A percentile compares a stretch with the other conserved stretches of the same genome.
Evolutionary conservation across 1,140 invertebrate genomes (phyloP).

Genomic region (Drosophila pectinifera): DNA sequence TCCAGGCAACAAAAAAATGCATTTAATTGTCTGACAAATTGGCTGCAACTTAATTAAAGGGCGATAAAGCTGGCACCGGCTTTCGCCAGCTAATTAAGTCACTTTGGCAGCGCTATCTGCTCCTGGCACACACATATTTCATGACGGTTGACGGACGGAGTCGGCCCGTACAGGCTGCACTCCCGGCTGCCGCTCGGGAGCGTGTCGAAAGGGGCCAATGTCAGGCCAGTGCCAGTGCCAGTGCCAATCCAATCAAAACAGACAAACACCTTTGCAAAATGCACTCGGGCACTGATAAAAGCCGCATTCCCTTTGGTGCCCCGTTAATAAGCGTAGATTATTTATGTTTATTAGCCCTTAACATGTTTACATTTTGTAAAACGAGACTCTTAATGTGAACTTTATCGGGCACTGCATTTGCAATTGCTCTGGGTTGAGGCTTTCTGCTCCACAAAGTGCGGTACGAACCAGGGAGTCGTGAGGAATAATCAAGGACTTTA

Average conservation of each 20-base stretch:
- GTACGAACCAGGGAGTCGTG: slow-evolving; percentile 10
- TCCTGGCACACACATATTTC: slow-evolving; percentile 75
- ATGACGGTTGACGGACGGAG: slow-evolving; percentile 58
- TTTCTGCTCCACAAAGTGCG: neutral
- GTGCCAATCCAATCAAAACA: slow-evolving; percentile 56
- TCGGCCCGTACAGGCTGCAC: slow-evolving; percentile 36
- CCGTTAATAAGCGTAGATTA: slow-evolving; percentile 84
- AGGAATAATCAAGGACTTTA: neutral
- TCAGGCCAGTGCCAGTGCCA: neutral
- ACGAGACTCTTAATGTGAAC: slow-evolving; percentile 85
- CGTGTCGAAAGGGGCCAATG: slow-evolving; percentile 28
- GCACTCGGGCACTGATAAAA: slow-evolving; percentile 69
- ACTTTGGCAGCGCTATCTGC: slow-evolving; percentile 67
- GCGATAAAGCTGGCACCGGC: slow-evolving; percentile 55
- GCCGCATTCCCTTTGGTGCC: slow-evolving; percentile 41
- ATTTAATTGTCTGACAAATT: slow-evolving; percentile 82
- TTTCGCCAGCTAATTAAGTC: slow-evolving; percentile 72
- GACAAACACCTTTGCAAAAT: slow-evolving; percentile 83
- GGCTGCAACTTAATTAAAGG: slow-evolving; percentile 80
- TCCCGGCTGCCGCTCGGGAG: slow-evolving; percentile 35
- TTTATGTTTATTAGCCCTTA: slow-evolving; percentile 85
- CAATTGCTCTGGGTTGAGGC: slow-evolving; percentile 51
- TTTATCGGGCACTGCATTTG: slow-evolving; percentile 71
- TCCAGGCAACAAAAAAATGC: slow-evolving; percentile 1
- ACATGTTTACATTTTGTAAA: slow-evolving; percentile 85